Conservation (phyloP, 2,797 vertebrate genomes). For the Rhodeus uyekii region DNA sequence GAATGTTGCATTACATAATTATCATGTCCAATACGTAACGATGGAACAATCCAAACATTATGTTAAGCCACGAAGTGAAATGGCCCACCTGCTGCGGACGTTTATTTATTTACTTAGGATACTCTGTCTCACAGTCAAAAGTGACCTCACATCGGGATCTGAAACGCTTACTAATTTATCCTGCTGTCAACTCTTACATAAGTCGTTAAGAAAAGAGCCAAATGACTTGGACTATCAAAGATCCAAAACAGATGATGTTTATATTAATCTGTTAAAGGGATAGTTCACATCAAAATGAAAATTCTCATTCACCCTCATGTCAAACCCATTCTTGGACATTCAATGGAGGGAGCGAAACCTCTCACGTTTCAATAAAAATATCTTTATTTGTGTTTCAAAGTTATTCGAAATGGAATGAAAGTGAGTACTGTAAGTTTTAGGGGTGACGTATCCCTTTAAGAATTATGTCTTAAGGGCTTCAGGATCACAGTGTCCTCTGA, state of each 20-base stretch:
- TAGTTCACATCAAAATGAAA: not conserved
- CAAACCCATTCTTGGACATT: not conserved
- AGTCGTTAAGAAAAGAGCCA: constrained; percentile 1
- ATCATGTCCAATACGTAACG: constrained; percentile 21
- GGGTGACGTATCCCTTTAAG: not conserved
- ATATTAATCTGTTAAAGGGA: not conserved
- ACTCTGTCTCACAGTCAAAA: constrained; percentile 9
- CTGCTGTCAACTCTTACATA: constrained; percentile 10
- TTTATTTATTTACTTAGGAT: constrained; percentile 17
- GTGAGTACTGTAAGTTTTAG: not conserved
- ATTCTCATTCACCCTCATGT: not conserved
- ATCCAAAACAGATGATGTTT: not conserved
- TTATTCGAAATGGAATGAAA: not conserved
- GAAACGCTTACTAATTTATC: constrained; percentile 38
- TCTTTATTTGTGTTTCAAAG: not conserved
- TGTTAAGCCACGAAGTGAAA: constrained; percentile 1
- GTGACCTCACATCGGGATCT: constrained; percentile 28
- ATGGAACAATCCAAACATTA: constrained; percentile 2
- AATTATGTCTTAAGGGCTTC: not conserved
- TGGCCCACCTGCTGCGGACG: not conserved
- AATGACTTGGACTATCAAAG: not conserved
- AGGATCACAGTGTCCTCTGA: constrained; percentile 29
- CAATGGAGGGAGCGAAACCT: not conserved
- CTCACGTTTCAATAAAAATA: not conserved
- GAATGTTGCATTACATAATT: constrained; percentile 20